Evolutionary conservation across 2,888 invertebrate genomes (phyloP).

Genomic region (Zeuzera pyrina): DNA sequence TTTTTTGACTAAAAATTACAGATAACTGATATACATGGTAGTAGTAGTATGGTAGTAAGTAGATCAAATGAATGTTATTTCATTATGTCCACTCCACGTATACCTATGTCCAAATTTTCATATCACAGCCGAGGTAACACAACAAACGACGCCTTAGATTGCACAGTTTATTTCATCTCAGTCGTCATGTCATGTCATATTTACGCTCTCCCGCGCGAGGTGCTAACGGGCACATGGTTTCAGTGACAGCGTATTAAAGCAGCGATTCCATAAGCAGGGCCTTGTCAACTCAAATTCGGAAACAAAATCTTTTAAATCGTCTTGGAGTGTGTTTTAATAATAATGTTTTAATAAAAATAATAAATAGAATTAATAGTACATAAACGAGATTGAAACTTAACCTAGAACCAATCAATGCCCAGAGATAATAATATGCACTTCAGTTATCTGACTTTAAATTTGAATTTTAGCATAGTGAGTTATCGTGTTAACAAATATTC

Average conservation of each 20-base stretch:
- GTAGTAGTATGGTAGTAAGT: no score
- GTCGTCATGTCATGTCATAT: constrained; percentile 62
- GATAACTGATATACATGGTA: no score
- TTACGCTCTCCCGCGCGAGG: constrained; percentile 44
- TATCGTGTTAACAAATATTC: no score
- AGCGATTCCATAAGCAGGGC: constrained; percentile 1
- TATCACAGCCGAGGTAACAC: constrained; percentile 36
- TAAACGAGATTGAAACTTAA: no score
- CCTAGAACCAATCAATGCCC: no score
- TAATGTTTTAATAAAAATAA: no score
- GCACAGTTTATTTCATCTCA: constrained; percentile 60
- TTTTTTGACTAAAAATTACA: no score
- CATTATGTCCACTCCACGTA: neutral
- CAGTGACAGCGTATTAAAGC: constrained; percentile 4
- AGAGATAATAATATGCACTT: no score
- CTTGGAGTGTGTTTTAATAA: neutral
- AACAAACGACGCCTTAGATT: constrained; percentile 55
- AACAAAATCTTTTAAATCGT: neutral
- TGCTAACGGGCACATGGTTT: constrained; percentile 16
- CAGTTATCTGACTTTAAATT: no score
- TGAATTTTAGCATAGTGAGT: no score
- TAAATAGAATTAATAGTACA: no score
- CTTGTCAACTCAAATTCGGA: constrained; percentile 6
- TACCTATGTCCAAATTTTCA: constrained; percentile 23
- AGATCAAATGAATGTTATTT: no score